Evolutionary conservation across 1,140 invertebrate species (phyloP).

Genomic region (Ruditapes philippinarum): DNA sequence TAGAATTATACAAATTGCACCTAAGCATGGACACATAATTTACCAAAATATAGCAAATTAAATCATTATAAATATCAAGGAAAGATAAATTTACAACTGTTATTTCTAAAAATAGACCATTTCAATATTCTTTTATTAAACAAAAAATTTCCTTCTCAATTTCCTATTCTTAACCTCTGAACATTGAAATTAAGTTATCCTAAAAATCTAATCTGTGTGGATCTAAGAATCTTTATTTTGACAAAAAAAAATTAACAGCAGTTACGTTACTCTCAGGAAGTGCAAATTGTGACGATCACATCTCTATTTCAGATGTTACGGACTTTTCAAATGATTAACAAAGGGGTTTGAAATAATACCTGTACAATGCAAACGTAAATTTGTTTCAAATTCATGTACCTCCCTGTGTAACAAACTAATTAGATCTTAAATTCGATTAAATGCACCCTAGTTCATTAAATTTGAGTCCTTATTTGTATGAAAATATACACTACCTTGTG

Average conservation of each 20-base stretch:
- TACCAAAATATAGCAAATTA: no score
- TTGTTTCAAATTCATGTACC: slow-evolving; percentile 9
- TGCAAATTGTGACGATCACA: neutral
- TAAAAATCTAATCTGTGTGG: neutral
- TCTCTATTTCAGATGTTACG: neutral
- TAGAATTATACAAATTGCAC: no score
- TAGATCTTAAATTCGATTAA: slow-evolving; percentile 17
- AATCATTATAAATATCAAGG: no score
- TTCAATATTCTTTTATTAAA: no score
- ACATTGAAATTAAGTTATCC: neutral
- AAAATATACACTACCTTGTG: neutral
- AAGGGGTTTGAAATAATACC: neutral
- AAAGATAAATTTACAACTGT: no score
- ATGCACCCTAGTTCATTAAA: slow-evolving; percentile 10
- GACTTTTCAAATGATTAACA: neutral
- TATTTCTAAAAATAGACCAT: no score
- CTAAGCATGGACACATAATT: no score
- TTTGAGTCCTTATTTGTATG: neutral
- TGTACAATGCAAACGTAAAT: neutral
- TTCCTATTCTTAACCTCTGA: no score
- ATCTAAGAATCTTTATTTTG: neutral
- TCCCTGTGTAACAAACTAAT: neutral
- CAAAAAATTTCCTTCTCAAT: no score
- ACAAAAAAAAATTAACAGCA: neutral
- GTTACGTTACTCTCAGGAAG: neutral